Base-by-base conservation (phyloP, 37 sponge, comb jelly and placozoan genomes). In the Cliona cf. orientalis region DNA sequence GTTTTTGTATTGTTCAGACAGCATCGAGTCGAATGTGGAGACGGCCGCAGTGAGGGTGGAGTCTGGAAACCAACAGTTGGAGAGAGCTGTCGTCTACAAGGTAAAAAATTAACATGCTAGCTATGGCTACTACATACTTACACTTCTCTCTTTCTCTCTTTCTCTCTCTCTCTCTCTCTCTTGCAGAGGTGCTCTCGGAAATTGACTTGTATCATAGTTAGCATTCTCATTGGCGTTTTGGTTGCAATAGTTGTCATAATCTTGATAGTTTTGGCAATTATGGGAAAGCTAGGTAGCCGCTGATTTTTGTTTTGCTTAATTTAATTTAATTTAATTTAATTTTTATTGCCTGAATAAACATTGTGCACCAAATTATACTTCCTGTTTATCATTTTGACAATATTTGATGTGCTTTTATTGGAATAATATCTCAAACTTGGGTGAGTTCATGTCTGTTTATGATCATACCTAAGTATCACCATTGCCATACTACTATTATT, bases 21-120 rank as follows among this genome's bases (percentile, higher is more conserved):
- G 87, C 45, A 94, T 94, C 39, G 94, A 90, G 77, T 67, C 84
- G 19, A 69, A 94, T 55, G 91, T 90, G 12, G 91, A 94, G 66
- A 55, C 43, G 0, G 84, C 91, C 2, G 72, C 74, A 5, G 60
- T 68, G 34, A 64, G 76, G 3, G 94, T 94, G 34, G 71, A 70
- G 49, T n/a, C 26, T 1, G 95, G 86, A 21, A 91, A 94, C 31
- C 43, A 72, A 37, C 84, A 91, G 60, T 64, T 94, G 22, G 80
- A 60, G 56, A 79, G 56, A 43, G 94, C 94, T 1, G 72, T 76
- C 66, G 42, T 41, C 1, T 69, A 90, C 65, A 80, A 94, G 84
- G 94, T 93, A 21, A 80, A 39, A 38, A 67, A 7, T 32, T 28
- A 28, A 67, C 6, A 34, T 9, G 26, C 63, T 28, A 31, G 12